phyloP scores from a whole-genome alignment of 2,113 vertebrate species.

The Toxostoma redivivum region DNA sequence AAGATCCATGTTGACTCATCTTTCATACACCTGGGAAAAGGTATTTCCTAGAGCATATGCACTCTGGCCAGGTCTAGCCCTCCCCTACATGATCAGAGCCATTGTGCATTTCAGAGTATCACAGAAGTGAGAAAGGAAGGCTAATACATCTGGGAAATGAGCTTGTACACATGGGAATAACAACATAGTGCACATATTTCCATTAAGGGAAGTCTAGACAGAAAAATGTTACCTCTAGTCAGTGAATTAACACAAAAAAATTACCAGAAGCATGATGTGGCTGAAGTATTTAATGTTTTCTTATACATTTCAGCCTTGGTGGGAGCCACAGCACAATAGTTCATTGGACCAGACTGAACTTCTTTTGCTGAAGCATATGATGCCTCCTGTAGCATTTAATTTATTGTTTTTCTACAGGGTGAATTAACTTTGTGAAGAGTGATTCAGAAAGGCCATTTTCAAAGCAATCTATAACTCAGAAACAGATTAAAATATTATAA shows the following conservation, averaged over 20 bases:
- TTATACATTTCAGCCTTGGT: neutral
- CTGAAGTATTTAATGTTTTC: neutral
- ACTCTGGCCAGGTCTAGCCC: neutral
- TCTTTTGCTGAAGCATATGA: neutral
- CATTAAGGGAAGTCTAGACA: neutral
- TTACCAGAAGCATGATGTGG: neutral
- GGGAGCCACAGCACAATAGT: neutral
- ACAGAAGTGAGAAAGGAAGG: neutral
- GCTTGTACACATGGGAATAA: neutral
- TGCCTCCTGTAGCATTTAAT: neutral
- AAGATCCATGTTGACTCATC: neutral
- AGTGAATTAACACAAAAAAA: neutral
- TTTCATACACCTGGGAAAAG: neutral
- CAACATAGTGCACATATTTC: fast-evolving
- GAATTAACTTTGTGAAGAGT: neutral
- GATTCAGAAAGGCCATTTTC: neutral
- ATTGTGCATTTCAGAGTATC: neutral
- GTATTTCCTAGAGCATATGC: neutral
- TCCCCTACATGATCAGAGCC: neutral
- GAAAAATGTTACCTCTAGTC: neutral
- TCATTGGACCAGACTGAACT: neutral
- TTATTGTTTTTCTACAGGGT: neutral
- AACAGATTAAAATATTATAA: neutral
- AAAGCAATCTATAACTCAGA: neutral
- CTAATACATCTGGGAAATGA: neutral